Conservation (phyloP, 2,888 invertebrate genomes). For the Gandaritis pyraliata region DNA sequence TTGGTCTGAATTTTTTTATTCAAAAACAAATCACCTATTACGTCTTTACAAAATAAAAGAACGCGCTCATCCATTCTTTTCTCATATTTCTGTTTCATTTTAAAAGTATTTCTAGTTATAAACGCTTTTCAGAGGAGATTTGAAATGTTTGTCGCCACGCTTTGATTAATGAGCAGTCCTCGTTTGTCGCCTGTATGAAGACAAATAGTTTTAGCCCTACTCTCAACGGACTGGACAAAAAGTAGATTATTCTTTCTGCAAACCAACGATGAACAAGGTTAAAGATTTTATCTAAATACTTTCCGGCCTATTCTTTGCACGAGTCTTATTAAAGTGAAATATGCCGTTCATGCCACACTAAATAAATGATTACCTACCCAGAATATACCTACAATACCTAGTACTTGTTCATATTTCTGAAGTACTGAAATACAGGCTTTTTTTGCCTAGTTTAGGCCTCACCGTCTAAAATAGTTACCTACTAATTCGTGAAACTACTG, state of each 20-base stretch:
- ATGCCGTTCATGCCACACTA: too few relatives aligned
- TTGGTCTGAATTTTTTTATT: too few relatives aligned
- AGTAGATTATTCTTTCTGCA: slow-evolving; percentile 27
- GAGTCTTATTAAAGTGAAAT: too few relatives aligned
- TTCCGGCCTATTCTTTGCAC: not conserved
- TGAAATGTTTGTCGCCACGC: slow-evolving; percentile 45
- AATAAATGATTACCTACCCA: too few relatives aligned
- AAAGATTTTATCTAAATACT: slow-evolving; percentile 1
- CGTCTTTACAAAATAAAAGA: slow-evolving; percentile 8
- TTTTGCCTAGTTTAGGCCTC: too few relatives aligned
- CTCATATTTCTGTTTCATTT: slow-evolving; percentile 12
- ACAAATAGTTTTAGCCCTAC: slow-evolving; percentile 54
- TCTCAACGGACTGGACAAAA: slow-evolving; percentile 33
- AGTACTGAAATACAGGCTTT: too few relatives aligned
- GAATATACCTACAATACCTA: too few relatives aligned
- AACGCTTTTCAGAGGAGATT: slow-evolving; percentile 34
- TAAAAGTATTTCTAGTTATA: slow-evolving; percentile 30
- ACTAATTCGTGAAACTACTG: too few relatives aligned
- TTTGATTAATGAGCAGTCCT: slow-evolving; percentile 59
- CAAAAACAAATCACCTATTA: too few relatives aligned
- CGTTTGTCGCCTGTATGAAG: slow-evolving; percentile 59
- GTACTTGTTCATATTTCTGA: not conserved
- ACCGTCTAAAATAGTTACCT: too few relatives aligned
- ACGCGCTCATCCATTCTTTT: slow-evolving; percentile 5
- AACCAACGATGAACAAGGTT: slow-evolving; percentile 6